Base-by-base conservation (phyloP, 2,113 vertebrate genomes). In the Coreoperca whiteheadi region DNA sequence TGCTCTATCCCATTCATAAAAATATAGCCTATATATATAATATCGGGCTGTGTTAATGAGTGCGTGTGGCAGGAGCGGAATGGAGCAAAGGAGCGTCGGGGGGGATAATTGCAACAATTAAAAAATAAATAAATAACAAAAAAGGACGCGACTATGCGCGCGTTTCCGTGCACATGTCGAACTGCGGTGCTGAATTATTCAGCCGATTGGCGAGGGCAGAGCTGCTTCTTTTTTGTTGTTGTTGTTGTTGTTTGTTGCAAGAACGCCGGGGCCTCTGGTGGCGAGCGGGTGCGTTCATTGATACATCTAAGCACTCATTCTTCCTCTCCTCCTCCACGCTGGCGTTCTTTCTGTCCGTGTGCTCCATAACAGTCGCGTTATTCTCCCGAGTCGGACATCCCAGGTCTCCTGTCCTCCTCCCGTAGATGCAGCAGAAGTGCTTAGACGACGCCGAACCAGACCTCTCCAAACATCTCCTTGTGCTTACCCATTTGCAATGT, bases 251-350 rank as follows among this genome's bases (percentile, higher is more conserved):
- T 71, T 84, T 75, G n/a, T 86, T 86, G 70, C 66, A 78, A 88
- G 89, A 87, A 87, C 61, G 87, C 84, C 85, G 88, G 91, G 90
- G 94, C 93, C 94, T 94, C 87, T 87, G 91, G 91, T 92, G 91
- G 92, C 91, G 91, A 93, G 92, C 90, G 92, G 94, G 94, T 89
- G 93, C 94, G 93, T 95, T 96, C 94, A 96, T 95, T 96, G 94
- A 95, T 95, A 93, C 93, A 90, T 95, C 91, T 94, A 94, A 95
- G 92, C 81, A 91, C 90, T 94, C 92, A 88, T 90, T 91, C 93
- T 86, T 87, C 81, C 89, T 87, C 74, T 83, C 74, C 77, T 87
- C 77, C 79, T 79, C 84, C 80, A 59, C 57, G 82, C 69, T 67
- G 76, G 61, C 79, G 83, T 83, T 73, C 81, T 82, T 74, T 87